Base-by-base conservation (phyloP, 1,140 invertebrate genomes). In the Ostrea edulis region DNA sequence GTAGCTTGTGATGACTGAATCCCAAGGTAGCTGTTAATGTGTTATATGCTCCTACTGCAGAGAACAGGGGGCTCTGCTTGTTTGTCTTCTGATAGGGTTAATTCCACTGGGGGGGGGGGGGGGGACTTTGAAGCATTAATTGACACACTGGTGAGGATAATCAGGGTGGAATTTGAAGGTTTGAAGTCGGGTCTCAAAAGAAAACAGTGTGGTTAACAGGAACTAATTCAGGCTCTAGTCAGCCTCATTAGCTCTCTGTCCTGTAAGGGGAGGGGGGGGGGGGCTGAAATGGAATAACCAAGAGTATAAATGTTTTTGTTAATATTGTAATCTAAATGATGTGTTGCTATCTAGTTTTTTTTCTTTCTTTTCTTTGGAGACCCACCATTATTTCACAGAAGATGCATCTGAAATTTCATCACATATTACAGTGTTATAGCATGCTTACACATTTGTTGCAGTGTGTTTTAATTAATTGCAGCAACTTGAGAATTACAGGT, bases 71-170 rank as follows among this genome's bases (percentile, higher is more conserved):
- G 68, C 68, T 77, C 35, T 77, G 68, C 25, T 77, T 77, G 68
- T 77, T 77, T 77, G 68, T 77, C 68, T 77, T 77, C 29, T 25
- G 68, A 29, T 12, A 9, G 25, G 68, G 68, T 77, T 77, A 77
- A 77, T 77, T 77, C 29, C 68, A 77, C 35, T 77, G 35, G 68
- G 14, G 29, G 68, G 25, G 29, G 35, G 35, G 35, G 68, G 14
- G 29, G 68, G 25, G 29, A 77, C 68, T 77, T 77, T 77, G 68
- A 77, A 77, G 68, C 68, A 77, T 25, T 77, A 77, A 77, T 77
- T 77, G 68, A 77, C 68, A 29, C 68, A 20, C 68, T 77, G 12
- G 25, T 35, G 12, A 14, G 29, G 68, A 77, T 77, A 77, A 77
- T 77, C 68, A 77, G 68, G 68, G 68, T n/a, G 68, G 68, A 35